Base-by-base conservation (phyloP, 2,797 vertebrate species). In the Silurus aristotelis region DNA sequence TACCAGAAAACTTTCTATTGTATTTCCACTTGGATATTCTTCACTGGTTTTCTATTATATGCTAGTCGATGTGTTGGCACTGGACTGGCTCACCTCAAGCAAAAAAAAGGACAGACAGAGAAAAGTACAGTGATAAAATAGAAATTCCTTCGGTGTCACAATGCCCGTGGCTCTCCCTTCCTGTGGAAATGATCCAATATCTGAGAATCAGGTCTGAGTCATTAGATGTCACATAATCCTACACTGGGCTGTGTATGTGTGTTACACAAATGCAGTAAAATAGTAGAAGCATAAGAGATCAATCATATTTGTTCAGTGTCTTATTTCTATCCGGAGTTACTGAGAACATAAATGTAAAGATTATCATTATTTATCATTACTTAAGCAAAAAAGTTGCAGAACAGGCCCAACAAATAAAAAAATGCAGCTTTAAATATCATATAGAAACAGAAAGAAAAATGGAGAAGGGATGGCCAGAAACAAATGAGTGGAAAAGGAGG, bases 131-230 rank as follows among this genome's bases (percentile, higher is more conserved):
- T 75, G 55, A 64, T 82, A 85, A 58, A 82, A 83, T 84, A 93
- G 92, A 93, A 94, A 95, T 94, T 94, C 92, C 91, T 92, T 70
- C 83, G 87, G 48, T 93, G 89, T 93, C 90, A 93, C 90, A 94
- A 90, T 90, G 90, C 86, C 88, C 89, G 84, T 88, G 88, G 88
- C 90, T 87, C 87, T 92, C 91, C 90, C 89, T 90, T 91, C 80
- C 73, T 64, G 17, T 17, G 46, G 43, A 80, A 66, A 81, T 55
- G 22, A 81, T 67, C 79, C 25, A 27, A 67, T 55, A 67, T 67
- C 58, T 79, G 60, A 46, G 76, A 80, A 64, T 63, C n/a, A 48
- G 27, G n/a, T 46, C 20, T 64, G 43, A 27, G 25, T 81, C 78
- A 79, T 79, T 6, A 22, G 56, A 43, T 7, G 5, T 61, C 31